Evolutionary conservation across 2,888 invertebrate genomes (phyloP), one percentile per base, ranked within the genome.

Genomic region (Slavum lentiscoides): DNA sequence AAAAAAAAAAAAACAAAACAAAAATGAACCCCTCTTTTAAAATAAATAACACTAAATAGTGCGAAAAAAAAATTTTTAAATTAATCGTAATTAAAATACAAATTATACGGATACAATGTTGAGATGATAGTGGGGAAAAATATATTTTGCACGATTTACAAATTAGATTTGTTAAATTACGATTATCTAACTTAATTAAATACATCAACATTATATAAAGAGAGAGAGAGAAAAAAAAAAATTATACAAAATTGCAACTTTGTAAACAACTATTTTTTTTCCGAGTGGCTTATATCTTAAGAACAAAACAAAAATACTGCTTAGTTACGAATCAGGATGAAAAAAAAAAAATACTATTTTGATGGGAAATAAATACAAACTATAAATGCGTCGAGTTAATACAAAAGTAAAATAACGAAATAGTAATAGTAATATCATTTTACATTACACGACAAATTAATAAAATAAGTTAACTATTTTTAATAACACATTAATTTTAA

Each of bases 71-170:
- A 37, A n/a, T n/a, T n/a, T n/a, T n/a, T n/a, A 55, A 62, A 59
- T 15, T 55, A 13, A 30, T 53, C 23, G 39, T 43, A 72, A 66
- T 74, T n/a, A n/a, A 74, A 74, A 30, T 62, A 49, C 8, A 61
- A 77, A 69, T 61, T 70, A 77, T 19, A 77, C 19, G 21, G 61
- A 77, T 55, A 77, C 77, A 70, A 69, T 70, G 21, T 77, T 62
- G 77, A 77, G 69, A 77, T 55, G 69, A 77, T 55, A 64, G 55
- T 9, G 23, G 11, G 19, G 8, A 62, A 39, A 70, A 69, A 55
- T 19, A 61, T 62, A 37, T 69, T 70, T 19, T 17, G 61, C 23
- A 62, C 15, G 49, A 62, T 70, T 43, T 58, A 62, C n/a, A 58
- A 19, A 37, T 39, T 58, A 66, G n/a, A 69, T 21, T 61, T 69